These are phyloP conservation scores for Limnephilus lunatus DNA, from an alignment of 2,888 invertebrate genomes.

Conservation along the genomic window DNA sequence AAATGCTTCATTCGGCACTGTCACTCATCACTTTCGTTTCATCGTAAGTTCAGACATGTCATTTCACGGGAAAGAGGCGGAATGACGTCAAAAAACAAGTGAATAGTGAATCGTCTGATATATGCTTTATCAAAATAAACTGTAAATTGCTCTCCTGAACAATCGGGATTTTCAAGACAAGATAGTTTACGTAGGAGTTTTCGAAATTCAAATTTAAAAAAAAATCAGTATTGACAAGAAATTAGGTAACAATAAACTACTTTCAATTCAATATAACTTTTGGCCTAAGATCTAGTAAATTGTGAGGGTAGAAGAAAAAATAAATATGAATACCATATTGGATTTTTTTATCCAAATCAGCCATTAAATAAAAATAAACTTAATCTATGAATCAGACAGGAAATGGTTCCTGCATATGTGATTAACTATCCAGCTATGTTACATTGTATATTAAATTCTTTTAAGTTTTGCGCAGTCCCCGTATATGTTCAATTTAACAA, in stretches of 20 bases:
- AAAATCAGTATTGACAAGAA: not conserved
- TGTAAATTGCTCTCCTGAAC: no score
- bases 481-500: not conserved
- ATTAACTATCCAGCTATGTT: not conserved
- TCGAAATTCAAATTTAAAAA: not conserved
- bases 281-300: not conserved
- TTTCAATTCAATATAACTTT: not conserved
- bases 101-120: no score
- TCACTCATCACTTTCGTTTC: no score
- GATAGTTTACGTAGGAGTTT: no score
- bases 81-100: no score
- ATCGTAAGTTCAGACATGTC: no score
- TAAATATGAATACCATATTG: not conserved
- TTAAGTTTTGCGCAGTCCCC: not conserved
- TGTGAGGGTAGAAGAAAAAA: not conserved
- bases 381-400: not conserved
- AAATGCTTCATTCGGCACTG: no score
- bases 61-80: no score
- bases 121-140: no score
- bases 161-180: no score
- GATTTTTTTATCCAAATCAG: not conserved
- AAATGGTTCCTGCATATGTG: not conserved
- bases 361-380: not conserved
- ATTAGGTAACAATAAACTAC: not conserved
- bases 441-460: not conserved